phyloP scores from a whole-genome alignment of 1,140 invertebrate genomes.

The Protaetia brevitarsis region DNA sequence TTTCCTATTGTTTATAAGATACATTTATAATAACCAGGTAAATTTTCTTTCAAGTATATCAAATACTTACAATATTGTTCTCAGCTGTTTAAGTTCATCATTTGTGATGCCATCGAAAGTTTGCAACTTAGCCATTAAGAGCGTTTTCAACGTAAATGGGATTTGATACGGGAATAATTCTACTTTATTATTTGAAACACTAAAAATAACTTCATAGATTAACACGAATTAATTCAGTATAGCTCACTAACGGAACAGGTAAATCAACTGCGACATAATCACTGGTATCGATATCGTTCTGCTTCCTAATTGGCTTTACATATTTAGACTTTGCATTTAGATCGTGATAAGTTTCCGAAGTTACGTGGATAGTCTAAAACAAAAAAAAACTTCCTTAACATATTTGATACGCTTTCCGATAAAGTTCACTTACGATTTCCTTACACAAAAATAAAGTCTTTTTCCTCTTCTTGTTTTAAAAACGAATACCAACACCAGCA shows the following conservation, averaged over 20 bases:
- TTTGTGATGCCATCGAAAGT: not conserved
- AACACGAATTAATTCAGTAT: too few species aligned
- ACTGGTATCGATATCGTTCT: not conserved
- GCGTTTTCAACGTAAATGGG: not conserved
- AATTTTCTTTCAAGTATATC: too few species aligned
- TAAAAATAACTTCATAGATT: too few species aligned
- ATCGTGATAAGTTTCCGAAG: not conserved
- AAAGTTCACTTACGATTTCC: slow-evolving; percentile 13
- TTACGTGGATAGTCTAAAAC: not conserved
- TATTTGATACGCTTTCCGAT: not conserved
- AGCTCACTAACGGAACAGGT: not conserved
- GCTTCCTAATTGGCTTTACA: not conserved
- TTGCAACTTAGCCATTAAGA: not conserved
- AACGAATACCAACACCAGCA: not conserved
- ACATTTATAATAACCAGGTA: too few species aligned
- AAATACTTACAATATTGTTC: not conserved
- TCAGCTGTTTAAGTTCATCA: not conserved
- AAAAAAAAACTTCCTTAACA: not conserved
- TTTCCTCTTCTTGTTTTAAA: not conserved
- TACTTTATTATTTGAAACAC: not conserved
- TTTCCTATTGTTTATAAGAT: not conserved
- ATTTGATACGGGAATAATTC: not conserved
- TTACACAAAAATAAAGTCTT: not conserved
- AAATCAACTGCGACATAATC: not conserved
- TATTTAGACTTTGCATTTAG: not conserved